Base-by-base conservation (phyloP, 2,797 vertebrate genomes). In the Fringilla coelebs region DNA sequence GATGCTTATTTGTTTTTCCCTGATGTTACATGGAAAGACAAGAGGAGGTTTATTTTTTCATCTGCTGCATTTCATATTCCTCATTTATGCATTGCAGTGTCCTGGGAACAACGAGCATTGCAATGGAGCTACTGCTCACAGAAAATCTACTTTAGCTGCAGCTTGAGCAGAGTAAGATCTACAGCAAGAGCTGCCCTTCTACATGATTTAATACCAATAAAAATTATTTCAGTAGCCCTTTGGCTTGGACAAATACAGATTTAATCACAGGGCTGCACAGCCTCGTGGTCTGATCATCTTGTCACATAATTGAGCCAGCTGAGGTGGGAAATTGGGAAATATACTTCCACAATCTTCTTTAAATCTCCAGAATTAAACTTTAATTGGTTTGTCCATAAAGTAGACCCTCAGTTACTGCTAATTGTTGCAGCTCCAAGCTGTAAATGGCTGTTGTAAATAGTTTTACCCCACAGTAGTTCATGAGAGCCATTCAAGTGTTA, bases 101-200 rank as follows among this genome's bases (percentile, higher is more conserved):
- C 74, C 46, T 89, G 96, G 94, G 94, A 96, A 83, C 91, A 92
- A 68, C 60, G 54, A 66, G 78, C 46, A 17, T 40, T 90, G 77
- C 80, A 68, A 17, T n/a, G 55, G 77, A 76, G 72, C 63, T 66
- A 0, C 85, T 93, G 79, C 85, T 82, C 38, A 75, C 38, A 41
- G 60, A 76, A 76, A 68, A 43, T 36, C 83, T 4, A 3, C 60
- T 89, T 80, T 36, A 82, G 62, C 92, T 83, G 73, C 77, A 83
- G 29, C 46, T 78, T 36, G 48, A 81, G 17, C 34, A 32, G 60
- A 90, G 29, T 11, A 7, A 82, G 90, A 94, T 79, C 60, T 63
- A 7, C n/a, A 29, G 25, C 5, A 2, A 52, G 51, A 90, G 57
- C 76, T 66, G 49, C 62, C 82, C 28, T 61, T 63, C 75, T 9